Evolutionary conservation across 2,113 vertebrate genomes (phyloP).

Genomic region (Tringa solitaria): DNA sequence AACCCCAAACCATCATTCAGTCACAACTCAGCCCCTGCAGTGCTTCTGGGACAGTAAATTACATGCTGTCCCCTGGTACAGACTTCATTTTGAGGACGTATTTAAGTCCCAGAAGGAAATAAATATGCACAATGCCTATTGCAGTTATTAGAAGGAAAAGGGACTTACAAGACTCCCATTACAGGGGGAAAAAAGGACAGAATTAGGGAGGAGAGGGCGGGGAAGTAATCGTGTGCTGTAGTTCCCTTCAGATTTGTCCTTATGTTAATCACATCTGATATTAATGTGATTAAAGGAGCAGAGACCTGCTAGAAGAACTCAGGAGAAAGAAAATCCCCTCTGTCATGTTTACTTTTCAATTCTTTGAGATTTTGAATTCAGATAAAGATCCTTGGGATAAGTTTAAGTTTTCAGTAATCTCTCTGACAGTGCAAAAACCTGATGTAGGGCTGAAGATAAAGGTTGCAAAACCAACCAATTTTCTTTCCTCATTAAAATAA

Average conservation of each 20-base stretch:
- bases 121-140: neutral
- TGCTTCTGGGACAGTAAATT: neutral
- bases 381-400: neutral
- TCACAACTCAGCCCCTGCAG: neutral
- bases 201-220: accelerated
- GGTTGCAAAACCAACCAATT: neutral
- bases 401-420: neutral
- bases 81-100: neutral
- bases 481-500: constrained; percentile 12
- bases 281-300: neutral
- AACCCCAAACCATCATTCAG: neutral
- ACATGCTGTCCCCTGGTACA: neutral
- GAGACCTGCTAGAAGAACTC: neutral
- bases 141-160: neutral
- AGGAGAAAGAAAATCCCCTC: neutral
- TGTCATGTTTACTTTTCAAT: neutral
- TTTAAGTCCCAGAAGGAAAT: neutral
- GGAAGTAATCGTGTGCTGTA: neutral
- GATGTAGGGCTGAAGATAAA: neutral
- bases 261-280: neutral
- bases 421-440: neutral
- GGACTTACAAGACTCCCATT: neutral
- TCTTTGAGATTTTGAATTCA: neutral
- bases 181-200: neutral
- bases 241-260: neutral